Base-by-base conservation (phyloP, 1,140 invertebrate species). In the Trinorchestia longiramus region DNA sequence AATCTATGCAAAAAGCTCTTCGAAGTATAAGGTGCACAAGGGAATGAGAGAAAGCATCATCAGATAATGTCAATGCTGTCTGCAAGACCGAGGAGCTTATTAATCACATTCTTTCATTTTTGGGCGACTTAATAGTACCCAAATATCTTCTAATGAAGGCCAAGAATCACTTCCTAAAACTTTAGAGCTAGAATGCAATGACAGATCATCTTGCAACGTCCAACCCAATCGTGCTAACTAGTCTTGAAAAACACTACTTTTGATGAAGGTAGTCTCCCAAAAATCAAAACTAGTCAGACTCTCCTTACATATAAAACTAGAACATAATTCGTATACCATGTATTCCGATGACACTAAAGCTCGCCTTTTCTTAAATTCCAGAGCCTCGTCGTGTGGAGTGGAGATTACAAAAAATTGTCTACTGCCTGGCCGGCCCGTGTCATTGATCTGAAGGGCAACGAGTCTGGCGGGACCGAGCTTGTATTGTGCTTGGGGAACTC, bases 371-470 rank as follows among this genome's bases (percentile, higher is more conserved):
- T 19, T 28, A 19, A 91, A 23, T 91, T 91, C 19, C 41, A 0
- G 41, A 91, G 88, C 15, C 88, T 40, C 19, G 88, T 3, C 43
- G 0, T 77, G 28, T 11, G 62, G 88, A 42, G 41, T 42, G 19
- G 88, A 91, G 88, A 88, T n/a, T n/a, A n/a, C 87, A 42, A 23
- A 91, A 42, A 42, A 11, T 77, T 40, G 62, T 40, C 17, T n/a
- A n/a, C n/a, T n/a, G 28, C 11, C 62, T 77, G 62, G 36, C 1
- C 19, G 6, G 19, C 6, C 88, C 36, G 90, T 43, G 90, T 92
- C 90, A 44, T 92, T 92, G 90, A 43, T 92, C 90, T 43, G n/a
- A 45, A 94, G 43, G 92, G 92, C 92, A 94, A 40, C 92, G 92
- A 94, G 90, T 40, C 87, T 40, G 17, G 36, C 87, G 41, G n/a